Evolutionary conservation across 2,113 vertebrate genomes (phyloP), one percentile per base, ranked within the genome.

Genomic region (Oreotrochilus melanogaster): DNA sequence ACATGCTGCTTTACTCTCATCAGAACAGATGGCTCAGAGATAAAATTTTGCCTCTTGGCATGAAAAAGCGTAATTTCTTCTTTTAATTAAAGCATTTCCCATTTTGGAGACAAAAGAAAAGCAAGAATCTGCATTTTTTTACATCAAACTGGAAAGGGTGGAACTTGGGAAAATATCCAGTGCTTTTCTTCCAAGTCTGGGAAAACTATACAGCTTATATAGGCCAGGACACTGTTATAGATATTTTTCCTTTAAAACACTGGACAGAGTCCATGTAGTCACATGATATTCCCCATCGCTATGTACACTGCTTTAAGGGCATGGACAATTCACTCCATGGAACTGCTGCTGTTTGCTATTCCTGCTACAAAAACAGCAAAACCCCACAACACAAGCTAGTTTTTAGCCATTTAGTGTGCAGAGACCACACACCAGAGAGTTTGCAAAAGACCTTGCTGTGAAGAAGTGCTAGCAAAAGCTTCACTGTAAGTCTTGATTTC

Each of bases 121-220:
- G 30, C 56, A 88, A 78, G 35, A 66, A 70, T 74, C 8, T 3
- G 61, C 6, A 2, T 21, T 21, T 83, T 78, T 74, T 39, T 37
- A 65, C 37, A 70, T 61, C 74, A 86, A 78, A 78, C 72, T 74
- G 27, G 71, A 80, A 93, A 92, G 72, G 75, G 65, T 0, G 1
- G 78, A 95, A 88, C 86, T 94, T 93, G 67, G 85, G 88, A 93
- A 96, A 94, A 43, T 10, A 88, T 74, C 67, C 88, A 88, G 12
- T 37, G 57, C 10, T 94, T 90, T 90, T 78, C 60, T 93, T 92
- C 92, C 90, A 92, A 95, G 72, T 80, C 94, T 96, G 86, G 85
- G 56, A 95, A 94, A 97, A 95, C 62, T 73, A 64, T 86, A 95
- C 42, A 67, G 86, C 43, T 86, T 86, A 76, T 74, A 88, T 64